Evolutionary conservation across 1,140 invertebrate species (phyloP).

Genomic region (Drosophila sp.): DNA sequence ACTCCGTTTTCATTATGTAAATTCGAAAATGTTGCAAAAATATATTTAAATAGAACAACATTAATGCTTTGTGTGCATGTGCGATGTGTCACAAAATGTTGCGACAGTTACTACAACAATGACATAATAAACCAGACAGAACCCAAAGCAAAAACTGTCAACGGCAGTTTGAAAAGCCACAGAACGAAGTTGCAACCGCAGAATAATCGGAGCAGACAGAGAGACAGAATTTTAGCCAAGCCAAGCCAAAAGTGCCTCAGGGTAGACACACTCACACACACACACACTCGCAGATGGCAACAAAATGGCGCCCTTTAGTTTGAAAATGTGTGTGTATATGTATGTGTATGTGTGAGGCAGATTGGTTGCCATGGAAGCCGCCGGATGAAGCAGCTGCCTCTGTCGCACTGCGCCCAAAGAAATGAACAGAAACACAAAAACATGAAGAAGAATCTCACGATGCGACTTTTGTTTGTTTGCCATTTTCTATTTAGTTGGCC

Average conservation of each 20-base stretch:
- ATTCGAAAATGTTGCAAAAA: conserved; percentile 8
- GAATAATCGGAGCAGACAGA: conserved; percentile 44
- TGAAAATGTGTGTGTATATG: not conserved
- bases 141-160: conserved; percentile 20
- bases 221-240: conserved; percentile 22
- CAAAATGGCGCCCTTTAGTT: conserved; percentile 51
- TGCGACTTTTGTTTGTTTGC: conserved; percentile 31
- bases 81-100: not conserved
- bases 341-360: not conserved
- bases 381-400: conserved; percentile 42
- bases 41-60: not conserved
- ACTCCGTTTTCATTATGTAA: conserved; percentile 9
- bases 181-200: conserved; percentile 40
- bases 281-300: conserved; percentile 21
- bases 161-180: conserved; percentile 36
- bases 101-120: conserved; percentile 10
- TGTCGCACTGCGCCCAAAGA: conserved; percentile 12
- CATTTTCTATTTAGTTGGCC: conserved; percentile 20
- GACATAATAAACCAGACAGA: conserved; percentile 4
- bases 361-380: conserved; percentile 50
- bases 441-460: conserved; percentile 5
- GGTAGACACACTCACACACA: conserved; percentile 17
- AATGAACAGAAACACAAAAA: not conserved
- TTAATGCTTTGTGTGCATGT: not conserved
- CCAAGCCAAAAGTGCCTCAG: conserved; percentile 41